Base-by-base conservation (phyloP, 1,140 invertebrate genomes). In the Drosophila ohnishii region DNA sequence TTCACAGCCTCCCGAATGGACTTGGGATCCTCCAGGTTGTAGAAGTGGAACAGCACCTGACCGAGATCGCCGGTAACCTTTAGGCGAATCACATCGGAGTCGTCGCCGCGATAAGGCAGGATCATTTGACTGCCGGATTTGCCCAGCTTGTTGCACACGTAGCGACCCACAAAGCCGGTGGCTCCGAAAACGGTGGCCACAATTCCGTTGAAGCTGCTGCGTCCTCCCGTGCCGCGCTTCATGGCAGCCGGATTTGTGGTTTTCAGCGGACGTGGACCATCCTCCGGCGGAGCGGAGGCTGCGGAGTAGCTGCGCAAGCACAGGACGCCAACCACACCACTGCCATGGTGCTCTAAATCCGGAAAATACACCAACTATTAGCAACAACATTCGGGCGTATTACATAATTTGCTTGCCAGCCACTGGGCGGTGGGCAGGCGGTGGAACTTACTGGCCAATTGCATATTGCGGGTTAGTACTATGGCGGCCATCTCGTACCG, bases 141-240 rank as follows among this genome's bases (percentile, higher is more conserved):
- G 89, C 97, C 98, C 30, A 99, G 92, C 89, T 95, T 95, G 89
- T 98, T 99, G 81, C 96, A 95, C 16, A 99, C 93, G 93, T 95
- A 95, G 56, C 94, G 92, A 0, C 98, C 99, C 8, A 99, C 90
- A 83, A 98, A 98, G 10, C 99, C 99, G 56, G 94, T 95, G 42
- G 94, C 94, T 35, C 99, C 99, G 93, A 99, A 99, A 3, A 99
- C 95, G n/a, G 99, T 99, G 10, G 97, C 98, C 5, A 99, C 97
- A 66, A 97, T 94, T 0, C 99, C 99, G 93, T 96, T 99, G 90
- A 99, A 99, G 84, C 97, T 99, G 73, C 96, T 96, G 25, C 99
- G 95, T 37, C 98, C 98, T 37, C 98, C 98, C 42, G 96, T 97
- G 22, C 98, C 98, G 88, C 96, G 93, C 92, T 96, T 97, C 78